Evolutionary conservation across 2,888 invertebrate genomes (phyloP), one percentile per base, ranked within the genome.

Genomic region (Lasioglossum lativentre): DNA sequence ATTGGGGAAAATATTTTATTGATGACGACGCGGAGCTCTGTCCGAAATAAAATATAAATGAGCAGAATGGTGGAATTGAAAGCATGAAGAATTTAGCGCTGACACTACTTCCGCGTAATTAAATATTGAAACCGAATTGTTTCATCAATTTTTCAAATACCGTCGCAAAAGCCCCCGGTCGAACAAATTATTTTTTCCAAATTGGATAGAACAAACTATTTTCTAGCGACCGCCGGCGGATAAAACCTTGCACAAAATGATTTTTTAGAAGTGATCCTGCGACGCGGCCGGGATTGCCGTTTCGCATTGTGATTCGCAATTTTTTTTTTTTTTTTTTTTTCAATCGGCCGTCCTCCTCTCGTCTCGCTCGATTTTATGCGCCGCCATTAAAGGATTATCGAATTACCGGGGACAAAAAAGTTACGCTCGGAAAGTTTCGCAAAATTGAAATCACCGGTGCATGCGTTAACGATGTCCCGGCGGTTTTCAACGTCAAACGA

Each of bases 401-500:
- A 86, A 83, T 85, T 85, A 86, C 85, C 42, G 72, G 16, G 80
- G 70, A 56, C 45, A 74, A 84, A 83, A 86, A 86, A 78, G 78
- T 86, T 75, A 56, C 76, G 73, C n/a, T n/a, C 52, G 78, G 79
- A 42, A 71, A 77, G 66, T 85, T 85, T 79, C 63, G 78, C 0
- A 63, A 82, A 85, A 86, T 85, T 85, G 86, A 86, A 86, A 82
- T 86, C 81, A 85, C 86, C 79, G 75, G 74, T 74, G 75, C 81
- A 74, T 38, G 78, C 76, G 59, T 82, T 80, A 86, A 82, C 82
- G 72, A 82, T 70, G 74, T 63, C 45, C 66, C 79, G 74, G 56
- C 73, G 77, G 76, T 80, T 89, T 84, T 84, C 82, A 76, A 83
- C 88, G 88, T 88, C 83, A 80, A 85, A 84, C 86, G 90, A 90